A percentile compares a stretch with the other conserved stretches of the same genome.
Conservation (phyloP, 1,140 invertebrate species). For the Philaenus spumarius region DNA sequence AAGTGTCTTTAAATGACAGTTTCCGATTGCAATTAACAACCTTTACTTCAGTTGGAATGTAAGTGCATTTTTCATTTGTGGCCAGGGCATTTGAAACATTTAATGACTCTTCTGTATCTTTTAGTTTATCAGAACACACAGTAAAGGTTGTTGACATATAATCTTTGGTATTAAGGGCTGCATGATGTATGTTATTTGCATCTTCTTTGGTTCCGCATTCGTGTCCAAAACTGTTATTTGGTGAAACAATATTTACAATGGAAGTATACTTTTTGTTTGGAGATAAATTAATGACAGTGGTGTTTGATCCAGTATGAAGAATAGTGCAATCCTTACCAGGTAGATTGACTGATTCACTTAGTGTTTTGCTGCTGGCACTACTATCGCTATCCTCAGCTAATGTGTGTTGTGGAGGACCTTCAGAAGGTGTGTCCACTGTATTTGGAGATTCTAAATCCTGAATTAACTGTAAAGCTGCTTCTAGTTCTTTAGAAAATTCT, state of each 20-base stretch:
- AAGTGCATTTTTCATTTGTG: too few species aligned
- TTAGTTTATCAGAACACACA: neutral
- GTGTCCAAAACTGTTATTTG: neutral
- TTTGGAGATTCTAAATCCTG: constrained; percentile 44
- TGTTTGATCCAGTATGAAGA: constrained; percentile 16
- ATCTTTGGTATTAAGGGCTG: neutral
- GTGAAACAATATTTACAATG: constrained; percentile 5
- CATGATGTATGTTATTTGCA: neutral
- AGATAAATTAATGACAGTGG: neutral
- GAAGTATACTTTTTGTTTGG: neutral
- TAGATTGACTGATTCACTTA: too few species aligned
- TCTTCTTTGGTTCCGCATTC: neutral
- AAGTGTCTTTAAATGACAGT: neutral
- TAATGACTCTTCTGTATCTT: neutral
- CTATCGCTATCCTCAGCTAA: constrained; percentile 20
- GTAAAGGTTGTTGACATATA: too few species aligned
- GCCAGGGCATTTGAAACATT: neutral
- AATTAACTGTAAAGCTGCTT: constrained; percentile 43
- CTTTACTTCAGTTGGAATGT: too few species aligned
- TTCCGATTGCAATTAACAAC: too few species aligned
- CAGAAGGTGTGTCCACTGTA: constrained; percentile 38
- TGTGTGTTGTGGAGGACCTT: constrained; percentile 22
- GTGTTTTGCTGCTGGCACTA: constrained; percentile 9
- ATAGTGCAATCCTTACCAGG: constrained; percentile 20
- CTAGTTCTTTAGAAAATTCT: constrained; percentile 42